Evolutionary conservation across 2,797 vertebrate species (phyloP).

Genomic region (Argyrosomus regius): DNA sequence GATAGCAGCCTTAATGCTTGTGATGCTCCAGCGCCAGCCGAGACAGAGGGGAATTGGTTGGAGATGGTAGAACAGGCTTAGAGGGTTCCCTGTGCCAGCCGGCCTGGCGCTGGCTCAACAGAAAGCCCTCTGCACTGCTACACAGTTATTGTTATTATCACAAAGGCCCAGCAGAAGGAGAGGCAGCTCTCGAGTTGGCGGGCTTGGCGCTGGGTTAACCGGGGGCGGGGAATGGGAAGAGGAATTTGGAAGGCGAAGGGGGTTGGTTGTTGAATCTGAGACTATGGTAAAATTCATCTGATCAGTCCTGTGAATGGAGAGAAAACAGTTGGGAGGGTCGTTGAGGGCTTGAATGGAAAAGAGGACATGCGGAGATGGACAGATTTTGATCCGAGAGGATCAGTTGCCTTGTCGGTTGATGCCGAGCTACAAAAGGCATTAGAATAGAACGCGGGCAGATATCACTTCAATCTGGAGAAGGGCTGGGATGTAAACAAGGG

Average conservation of each 20-base stretch:
- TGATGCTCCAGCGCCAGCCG: conserved; percentile 71
- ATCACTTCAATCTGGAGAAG: conserved; percentile 60
- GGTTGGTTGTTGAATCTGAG: conserved; percentile 64
- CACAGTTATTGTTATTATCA: conserved; percentile 82
- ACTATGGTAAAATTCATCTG: conserved; percentile 62
- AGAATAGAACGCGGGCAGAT: conserved; percentile 50
- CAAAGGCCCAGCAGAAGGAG: conserved; percentile 83
- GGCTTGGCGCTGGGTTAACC: conserved; percentile 74
- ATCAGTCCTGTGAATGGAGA: conserved; percentile 62
- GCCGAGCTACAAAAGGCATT: conserved; percentile 43
- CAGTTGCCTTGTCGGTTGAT: conserved; percentile 48
- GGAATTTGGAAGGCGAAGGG: conserved; percentile 70
- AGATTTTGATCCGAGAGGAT: conserved; percentile 56
- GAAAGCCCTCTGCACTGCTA: conserved; percentile 75
- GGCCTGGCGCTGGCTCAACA: conserved; percentile 74
- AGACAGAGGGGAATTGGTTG: conserved; percentile 75
- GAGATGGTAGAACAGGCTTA: conserved; percentile 76
- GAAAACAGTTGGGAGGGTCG: conserved; percentile 56
- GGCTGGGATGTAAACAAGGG: conserved; percentile 70
- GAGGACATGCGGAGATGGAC: conserved; percentile 49
- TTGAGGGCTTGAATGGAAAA: conserved; percentile 61
- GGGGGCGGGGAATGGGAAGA: conserved; percentile 67
- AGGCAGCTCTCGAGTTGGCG: conserved; percentile 80
- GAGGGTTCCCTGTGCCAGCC: conserved; percentile 76
- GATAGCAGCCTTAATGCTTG: conserved; percentile 76